A percentile compares a stretch with the other conserved stretches of the same genome.
phyloP scores from a whole-genome alignment of 2,888 invertebrate species.

The Cotesia congregata region DNA sequence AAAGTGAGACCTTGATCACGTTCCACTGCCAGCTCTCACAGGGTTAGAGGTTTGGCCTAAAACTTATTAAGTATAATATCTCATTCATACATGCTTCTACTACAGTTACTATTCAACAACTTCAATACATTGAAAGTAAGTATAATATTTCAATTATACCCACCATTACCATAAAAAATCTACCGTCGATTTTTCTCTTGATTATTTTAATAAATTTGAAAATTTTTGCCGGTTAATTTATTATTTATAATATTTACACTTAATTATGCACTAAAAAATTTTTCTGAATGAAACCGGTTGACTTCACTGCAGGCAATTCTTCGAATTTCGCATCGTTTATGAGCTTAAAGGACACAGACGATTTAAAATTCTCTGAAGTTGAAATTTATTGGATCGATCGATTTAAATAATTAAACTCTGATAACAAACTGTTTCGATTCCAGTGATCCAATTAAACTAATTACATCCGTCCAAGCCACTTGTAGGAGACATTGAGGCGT shows the following conservation, averaged over 20 bases:
- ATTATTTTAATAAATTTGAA: background rate
- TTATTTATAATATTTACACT: background rate
- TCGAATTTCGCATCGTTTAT: background rate
- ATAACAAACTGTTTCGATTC: background rate
- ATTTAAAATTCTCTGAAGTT: background rate
- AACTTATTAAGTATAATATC: slow-evolving; percentile 29
- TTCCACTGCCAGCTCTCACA: slow-evolving; percentile 48
- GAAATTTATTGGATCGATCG: background rate
- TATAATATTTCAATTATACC: background rate
- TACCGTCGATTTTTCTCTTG: background rate
- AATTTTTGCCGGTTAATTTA: background rate
- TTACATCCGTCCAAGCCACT: no score
- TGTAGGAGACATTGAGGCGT: no score
- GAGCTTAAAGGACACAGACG: background rate
- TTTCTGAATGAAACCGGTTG: background rate
- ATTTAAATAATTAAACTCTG: background rate
- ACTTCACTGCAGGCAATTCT: background rate
- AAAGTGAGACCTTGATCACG: slow-evolving; percentile 66
- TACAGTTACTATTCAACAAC: background rate
- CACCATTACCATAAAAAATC: background rate
- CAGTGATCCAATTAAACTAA: no score
- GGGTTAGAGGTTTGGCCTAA: slow-evolving; percentile 45
- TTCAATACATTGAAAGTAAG: background rate
- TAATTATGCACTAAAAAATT: background rate
- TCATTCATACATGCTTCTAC: background rate